Evolutionary conservation across 1,140 invertebrate genomes (phyloP).

Genomic region (Cyclargus thomasi): DNA sequence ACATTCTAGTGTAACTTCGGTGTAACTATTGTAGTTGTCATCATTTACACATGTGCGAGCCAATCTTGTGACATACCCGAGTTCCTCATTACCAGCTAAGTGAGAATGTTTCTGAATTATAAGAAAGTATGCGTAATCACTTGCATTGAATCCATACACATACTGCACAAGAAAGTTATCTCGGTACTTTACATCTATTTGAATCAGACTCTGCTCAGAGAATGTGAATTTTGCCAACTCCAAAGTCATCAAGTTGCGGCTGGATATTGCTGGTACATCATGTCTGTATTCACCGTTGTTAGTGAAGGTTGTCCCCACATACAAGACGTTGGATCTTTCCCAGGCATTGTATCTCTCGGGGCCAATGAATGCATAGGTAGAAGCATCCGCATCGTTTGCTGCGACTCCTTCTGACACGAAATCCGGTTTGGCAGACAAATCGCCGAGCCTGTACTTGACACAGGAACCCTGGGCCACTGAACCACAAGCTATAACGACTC

Average conservation of each 20-base stretch:
- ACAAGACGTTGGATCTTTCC: constrained; percentile 87
- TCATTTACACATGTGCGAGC: constrained; percentile 95
- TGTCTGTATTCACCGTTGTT: constrained; percentile 94
- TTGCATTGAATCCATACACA: constrained; percentile 96
- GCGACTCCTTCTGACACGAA: constrained; percentile 88
- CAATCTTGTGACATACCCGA: constrained; percentile 91
- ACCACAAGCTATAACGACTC: constrained; percentile 90
- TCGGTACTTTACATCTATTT: constrained; percentile 94
- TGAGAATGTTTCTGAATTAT: constrained; percentile 95
- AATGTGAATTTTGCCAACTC: constrained; percentile 90
- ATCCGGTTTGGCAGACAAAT: constrained; percentile 85
- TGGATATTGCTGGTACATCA: constrained; percentile 94
- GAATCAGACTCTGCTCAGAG: constrained; percentile 89
- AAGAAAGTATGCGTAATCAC: constrained; percentile 95
- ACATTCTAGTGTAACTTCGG: constrained; percentile 94
- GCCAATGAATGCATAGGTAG: constrained; percentile 95
- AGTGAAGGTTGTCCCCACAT: constrained; percentile 96
- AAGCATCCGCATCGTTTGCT: constrained; percentile 92
- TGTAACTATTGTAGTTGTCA: constrained; percentile 95
- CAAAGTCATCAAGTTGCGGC: constrained; percentile 85
- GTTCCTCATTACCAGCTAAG: constrained; percentile 89
- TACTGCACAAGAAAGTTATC: constrained; percentile 97
- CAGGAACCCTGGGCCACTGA: constrained; percentile 92
- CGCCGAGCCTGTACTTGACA: constrained; percentile 87
- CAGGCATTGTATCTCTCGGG: constrained; percentile 89